phyloP scores from a whole-genome alignment of 2,113 vertebrate genomes.

The human (Homo sapiens) region DNA sequence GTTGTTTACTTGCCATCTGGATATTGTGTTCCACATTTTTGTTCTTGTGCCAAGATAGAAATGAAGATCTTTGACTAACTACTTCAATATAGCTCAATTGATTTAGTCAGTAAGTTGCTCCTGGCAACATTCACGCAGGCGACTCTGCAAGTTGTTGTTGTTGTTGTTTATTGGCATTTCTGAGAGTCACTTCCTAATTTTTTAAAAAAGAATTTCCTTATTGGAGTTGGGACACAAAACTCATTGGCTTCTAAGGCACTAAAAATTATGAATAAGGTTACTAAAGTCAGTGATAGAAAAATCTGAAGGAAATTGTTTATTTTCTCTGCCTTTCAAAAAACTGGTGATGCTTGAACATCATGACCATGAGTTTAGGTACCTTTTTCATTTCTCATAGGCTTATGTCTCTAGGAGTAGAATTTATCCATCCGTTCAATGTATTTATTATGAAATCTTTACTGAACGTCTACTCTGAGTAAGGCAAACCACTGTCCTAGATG shows the following conservation, averaged over 20 bases:
- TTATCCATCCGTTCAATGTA: background rate
- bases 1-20: conserved; percentile 64
- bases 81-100: conserved; percentile 39
- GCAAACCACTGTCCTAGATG: background rate
- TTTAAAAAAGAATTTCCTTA: conserved; percentile 73
- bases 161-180: conserved; percentile 71
- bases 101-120: conserved; percentile 63
- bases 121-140: conserved; percentile 48
- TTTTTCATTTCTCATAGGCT: conserved; percentile 1
- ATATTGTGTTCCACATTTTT: conserved; percentile 41
- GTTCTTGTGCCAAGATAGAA: conserved; percentile 38
- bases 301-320: background rate
- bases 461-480: background rate
- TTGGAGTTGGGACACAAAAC: conserved; percentile 73
- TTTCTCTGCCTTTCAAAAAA: background rate
- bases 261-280: conserved; percentile 22
- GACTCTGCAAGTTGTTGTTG: background rate
- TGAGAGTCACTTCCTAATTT: conserved; percentile 71
- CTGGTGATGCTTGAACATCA: background rate
- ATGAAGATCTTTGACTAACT: conserved; percentile 68
- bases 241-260: conserved; percentile 35
- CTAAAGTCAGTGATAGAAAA: background rate
- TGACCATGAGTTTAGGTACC: background rate
- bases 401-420: background rate
- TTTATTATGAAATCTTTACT: background rate